A percentile compares a stretch with the other conserved stretches of the same genome.
These are phyloP conservation scores for Balanococcus diminutus DNA, from an alignment of 2,888 invertebrate genomes.

Conservation along the genomic window DNA sequence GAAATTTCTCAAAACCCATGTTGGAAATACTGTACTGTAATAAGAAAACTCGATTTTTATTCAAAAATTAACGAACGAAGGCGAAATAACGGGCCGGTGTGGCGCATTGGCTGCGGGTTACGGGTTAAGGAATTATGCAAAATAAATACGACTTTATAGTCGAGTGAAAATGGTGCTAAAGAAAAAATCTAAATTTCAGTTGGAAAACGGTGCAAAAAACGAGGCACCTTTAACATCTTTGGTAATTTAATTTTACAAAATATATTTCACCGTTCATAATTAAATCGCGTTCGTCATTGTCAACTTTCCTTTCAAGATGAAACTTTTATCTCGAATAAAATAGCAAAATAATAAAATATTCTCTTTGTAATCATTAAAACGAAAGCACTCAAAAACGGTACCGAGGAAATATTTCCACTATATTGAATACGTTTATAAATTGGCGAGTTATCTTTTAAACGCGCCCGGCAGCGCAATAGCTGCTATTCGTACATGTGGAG, in stretches of 20 bases:
- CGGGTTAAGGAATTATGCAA: constrained; percentile 34
- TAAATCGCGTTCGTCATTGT: constrained; percentile 39
- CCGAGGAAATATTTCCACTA: constrained; percentile 7
- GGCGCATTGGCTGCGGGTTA: background rate
- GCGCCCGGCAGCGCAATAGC: no score
- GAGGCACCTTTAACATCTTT: constrained; percentile 36
- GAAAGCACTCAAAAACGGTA: constrained; percentile 10
- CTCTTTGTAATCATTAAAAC: constrained; percentile 32
- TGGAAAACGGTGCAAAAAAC: constrained; percentile 10
- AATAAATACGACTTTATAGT: constrained; percentile 18
- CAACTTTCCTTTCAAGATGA: constrained; percentile 27
- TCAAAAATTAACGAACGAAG: constrained; percentile 20
- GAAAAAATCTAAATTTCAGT: constrained; percentile 13
- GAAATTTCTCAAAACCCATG: background rate
- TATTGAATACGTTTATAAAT: constrained; percentile 31
- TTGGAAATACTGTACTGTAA: background rate
- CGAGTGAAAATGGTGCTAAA: background rate
- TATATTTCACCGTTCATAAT: constrained; percentile 29
- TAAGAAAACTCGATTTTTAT: constrained; percentile 35
- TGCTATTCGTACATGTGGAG: no score
- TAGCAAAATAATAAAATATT: constrained; percentile 43
- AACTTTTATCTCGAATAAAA: constrained; percentile 40
- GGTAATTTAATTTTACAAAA: constrained; percentile 34
- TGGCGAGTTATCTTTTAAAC: constrained; percentile 28
- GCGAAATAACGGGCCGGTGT: background rate